Evolutionary conservation across 2,113 vertebrate genomes (phyloP), one percentile per base, ranked within the genome.

Genomic region (Rhodinocichla rosea): DNA sequence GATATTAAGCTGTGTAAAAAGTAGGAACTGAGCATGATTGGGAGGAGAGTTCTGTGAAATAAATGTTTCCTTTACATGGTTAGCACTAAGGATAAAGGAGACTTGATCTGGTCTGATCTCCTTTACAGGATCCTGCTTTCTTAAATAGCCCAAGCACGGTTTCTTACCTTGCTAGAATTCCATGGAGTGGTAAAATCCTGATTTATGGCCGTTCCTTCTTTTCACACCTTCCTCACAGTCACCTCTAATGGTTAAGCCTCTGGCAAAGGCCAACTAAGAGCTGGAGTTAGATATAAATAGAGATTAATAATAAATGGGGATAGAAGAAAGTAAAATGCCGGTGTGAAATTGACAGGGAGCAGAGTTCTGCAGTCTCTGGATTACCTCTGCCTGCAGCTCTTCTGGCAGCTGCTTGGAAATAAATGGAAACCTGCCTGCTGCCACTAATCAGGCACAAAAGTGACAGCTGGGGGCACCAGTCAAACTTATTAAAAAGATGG

Each of bases 291-390:
- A 94, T 97, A 95, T 94, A 96, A 97, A 96, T 97, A 91, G 75
- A 97, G 69, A 95, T 98, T 95, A 98, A 97, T 98, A 97, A 98
- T 97, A 97, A 94, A 94, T 97, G 52, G 71, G 44, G 33, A 37
- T 53, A 82, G 64, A 93, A 89, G 79, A 92, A 96, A 94, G 83
- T 85, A 65, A 94, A 95, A 92, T 33, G 64, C 89, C 3, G 9
- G 62, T 30, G 68, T 93, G 65, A 87, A 96, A 91, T 22, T 89
- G 95, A 87, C 82, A 94, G 78, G 4, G 20, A 91, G 64, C 88
- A 50, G 83, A 82, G 55, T 84, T 90, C 63, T 87, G 81, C 91
- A 85, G 80, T 84, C 75, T 83, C 74, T 83, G 78, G 79, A 26
- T 91, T 93, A 74, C n/a, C 67, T 67, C 75, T 89, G 52, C 92